Base-by-base conservation (phyloP, 2,113 vertebrate species). In the Dendrocopos noguchii region DNA sequence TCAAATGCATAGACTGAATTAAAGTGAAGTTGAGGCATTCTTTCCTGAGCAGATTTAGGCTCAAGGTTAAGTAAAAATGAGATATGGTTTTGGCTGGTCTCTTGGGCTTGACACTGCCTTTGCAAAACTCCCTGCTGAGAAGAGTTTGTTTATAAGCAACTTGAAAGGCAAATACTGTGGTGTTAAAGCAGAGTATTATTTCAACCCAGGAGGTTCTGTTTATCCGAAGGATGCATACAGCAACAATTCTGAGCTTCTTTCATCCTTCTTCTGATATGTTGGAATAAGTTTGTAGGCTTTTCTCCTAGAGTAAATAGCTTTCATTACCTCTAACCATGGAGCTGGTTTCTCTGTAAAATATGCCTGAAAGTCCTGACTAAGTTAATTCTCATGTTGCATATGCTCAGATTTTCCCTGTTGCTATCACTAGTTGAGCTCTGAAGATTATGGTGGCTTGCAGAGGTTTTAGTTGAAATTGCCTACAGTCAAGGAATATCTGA, bases 121-220 rank as follows among this genome's bases (percentile, higher is more conserved):
- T 46, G 27, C 15, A 70, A 70, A 87, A 56, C 34, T 85, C 11
- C 11, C 21, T 6, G 4, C 29, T 52, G 71, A 66, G 52, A 64
- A 74, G 17, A 60, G 25, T 73, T 86, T 73, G 11, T 82, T 82
- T 80, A 46, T 77, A 87, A 95, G 60, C 24, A 13, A 33, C 71
- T 80, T 82, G 73, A 70, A 72, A 91, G 36, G 42, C 7, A 66
- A 68, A 64, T 63, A 55, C 52, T 6, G 4, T 55, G 8, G 24
- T 70, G 31, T 67, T 82, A 64, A 29, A 88, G 55, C 22, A 60
- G 17, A 84, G 31, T 74, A 68, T 91, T 4, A 9, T 87, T 73
- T 89, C 39, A 91, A 2, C 2, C 3, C 46, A 18, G 42, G 28
- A 78, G 31, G 29, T 71, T 80, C 28, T 84, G 11, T 53, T 87